Percentiles rank a stretch among this genome's conserved stretches.
phyloP scores from a whole-genome alignment of 92 coral and sea anemone species.

The Blastomussa wellsi region DNA sequence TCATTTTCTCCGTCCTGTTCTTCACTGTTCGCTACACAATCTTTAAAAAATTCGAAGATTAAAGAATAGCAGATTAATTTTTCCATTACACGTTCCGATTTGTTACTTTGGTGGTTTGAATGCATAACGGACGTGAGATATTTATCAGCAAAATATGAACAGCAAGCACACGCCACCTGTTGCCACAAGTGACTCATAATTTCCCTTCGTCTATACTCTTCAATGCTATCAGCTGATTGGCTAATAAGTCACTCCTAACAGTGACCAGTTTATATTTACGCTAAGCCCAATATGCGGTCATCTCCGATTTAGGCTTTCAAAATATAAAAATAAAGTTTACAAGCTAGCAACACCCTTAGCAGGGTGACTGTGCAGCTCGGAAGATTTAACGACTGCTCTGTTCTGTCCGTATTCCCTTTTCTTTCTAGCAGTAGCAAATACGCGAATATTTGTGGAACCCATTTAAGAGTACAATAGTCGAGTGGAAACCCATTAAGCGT shows the following conservation, averaged over 20 bases:
- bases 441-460: not conserved
- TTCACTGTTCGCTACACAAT: not conserved
- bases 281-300: conserved; percentile 37
- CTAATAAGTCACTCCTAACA: not conserved
- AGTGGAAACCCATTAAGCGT: not conserved
- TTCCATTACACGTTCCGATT: too few species aligned
- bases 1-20: too few species aligned
- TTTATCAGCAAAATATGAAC: not conserved
- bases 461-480: not conserved
- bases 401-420: not conserved
- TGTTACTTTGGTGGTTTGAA: not conserved
- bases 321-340: conserved; percentile 31
- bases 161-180: conserved; percentile 34
- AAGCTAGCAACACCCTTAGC: conserved; percentile 22
- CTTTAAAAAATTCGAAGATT: not conserved
- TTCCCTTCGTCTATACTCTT: conserved; percentile 1
- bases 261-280: conserved; percentile 39
- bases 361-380: conserved; percentile 2
- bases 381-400: not conserved
- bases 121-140: not conserved
- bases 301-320: conserved; percentile 3
- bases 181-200: conserved; percentile 37
- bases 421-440: too few species aligned
- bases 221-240: conserved; percentile 35
- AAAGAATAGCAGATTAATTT: not conserved